Percentiles rank a stretch among this genome's conserved stretches.
phyloP scores from a whole-genome alignment of 2,888 invertebrate genomes.

The Thymelicus sylvestris region DNA sequence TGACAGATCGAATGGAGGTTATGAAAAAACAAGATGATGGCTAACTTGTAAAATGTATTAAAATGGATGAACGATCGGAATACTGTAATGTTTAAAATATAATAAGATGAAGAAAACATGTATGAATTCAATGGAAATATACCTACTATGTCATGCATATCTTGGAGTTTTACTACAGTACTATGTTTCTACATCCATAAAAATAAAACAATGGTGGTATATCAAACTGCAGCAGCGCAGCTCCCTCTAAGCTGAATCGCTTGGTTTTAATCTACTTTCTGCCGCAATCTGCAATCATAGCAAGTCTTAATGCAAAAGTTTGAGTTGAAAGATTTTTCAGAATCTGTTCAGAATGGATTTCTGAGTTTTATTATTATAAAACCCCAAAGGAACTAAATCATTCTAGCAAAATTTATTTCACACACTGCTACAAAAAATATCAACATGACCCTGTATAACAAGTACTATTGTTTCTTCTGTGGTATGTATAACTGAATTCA shows the following conservation, averaged over 20 bases:
- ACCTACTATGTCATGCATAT: no score
- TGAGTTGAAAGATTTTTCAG: constrained; percentile 20
- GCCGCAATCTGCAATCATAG: background rate
- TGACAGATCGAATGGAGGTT: no score
- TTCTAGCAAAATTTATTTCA: constrained; percentile 14
- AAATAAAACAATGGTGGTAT: no score
- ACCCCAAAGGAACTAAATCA: constrained; percentile 23
- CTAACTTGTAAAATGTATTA: no score
- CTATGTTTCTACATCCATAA: background rate
- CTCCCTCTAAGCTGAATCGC: background rate
- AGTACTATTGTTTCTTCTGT: no score
- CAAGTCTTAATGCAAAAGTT: constrained; percentile 6
- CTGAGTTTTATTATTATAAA: constrained; percentile 23
- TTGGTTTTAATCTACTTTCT: constrained; percentile 3
- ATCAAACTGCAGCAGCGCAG: background rate
- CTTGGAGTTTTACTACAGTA: no score
- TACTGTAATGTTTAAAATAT: no score
- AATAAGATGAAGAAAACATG: no score
- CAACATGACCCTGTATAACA: background rate
- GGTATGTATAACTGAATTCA: background rate
- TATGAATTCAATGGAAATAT: no score
- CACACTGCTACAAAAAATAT: background rate
- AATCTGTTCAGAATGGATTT: constrained; percentile 27
- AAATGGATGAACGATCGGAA: no score
- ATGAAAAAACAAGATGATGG: no score